Base-by-base conservation (phyloP, 2,113 vertebrate genomes). In the Struthio camelus region DNA sequence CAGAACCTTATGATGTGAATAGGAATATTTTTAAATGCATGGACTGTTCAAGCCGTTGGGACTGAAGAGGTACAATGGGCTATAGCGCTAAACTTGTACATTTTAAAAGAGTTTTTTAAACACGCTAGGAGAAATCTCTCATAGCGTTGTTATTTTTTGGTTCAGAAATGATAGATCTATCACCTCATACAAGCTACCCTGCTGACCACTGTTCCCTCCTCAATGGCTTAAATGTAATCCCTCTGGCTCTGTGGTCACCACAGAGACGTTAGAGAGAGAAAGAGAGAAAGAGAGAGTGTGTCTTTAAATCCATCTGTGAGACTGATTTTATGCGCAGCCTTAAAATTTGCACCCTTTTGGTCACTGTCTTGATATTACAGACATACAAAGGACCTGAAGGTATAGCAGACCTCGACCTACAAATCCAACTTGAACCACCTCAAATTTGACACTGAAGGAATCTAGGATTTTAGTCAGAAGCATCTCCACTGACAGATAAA, bases 21-120 rank as follows among this genome's bases (percentile, higher is more conserved):
- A 36, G 56, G 40, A 38, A 9, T 71, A 58, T 30, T 34, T 80
- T 56, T 58, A 87, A 88, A 91, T 92, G 76, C 92, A 94, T 64
- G 59, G 71, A n/a, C 42, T 82, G 34, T 58, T 83, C 72, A 89
- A 61, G 76, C 5, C 30, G 48, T 16, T 25, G 18, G 50, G 30
- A 69, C 6, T 69, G 42, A 89, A 91, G 42, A 18, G 59, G 53
- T 56, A 30, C 18, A n/a, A 8, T 8, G 20, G n/a, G 22, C 50
- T 54, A n/a, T 64, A 38, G 14, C 42, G 50, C 11, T 66, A 56
- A 40, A n/a, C 70, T 75, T 56, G 22, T 36, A 48, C 14, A 53
- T 48, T 73, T 80, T 36, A 79, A 72, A 82, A 70, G n/a, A 73
- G 58, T 50, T 42, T 15, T 2, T 6, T 61, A 83, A 67, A 32